phyloP scores from a whole-genome alignment of 2,888 invertebrate species.

The Dynastes maya region DNA sequence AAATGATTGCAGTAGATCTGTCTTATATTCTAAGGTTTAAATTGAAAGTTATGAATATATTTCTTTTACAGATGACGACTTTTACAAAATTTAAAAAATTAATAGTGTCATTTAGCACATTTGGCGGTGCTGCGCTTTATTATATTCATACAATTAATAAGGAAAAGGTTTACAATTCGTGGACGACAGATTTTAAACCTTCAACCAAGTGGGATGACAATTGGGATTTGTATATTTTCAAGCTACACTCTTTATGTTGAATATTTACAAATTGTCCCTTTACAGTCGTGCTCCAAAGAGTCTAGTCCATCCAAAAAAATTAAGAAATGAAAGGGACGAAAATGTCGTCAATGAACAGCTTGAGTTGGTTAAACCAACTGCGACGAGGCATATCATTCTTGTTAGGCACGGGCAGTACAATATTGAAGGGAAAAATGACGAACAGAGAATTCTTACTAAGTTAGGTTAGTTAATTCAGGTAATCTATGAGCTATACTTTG shows the following conservation, averaged over 20 bases:
- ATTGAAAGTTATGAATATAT: constrained; percentile 18
- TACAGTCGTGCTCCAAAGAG: constrained; percentile 82
- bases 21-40: neutral
- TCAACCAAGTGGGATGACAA: constrained; percentile 87
- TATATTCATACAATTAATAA: constrained; percentile 58
- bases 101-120: constrained; percentile 76
- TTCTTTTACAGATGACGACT: constrained; percentile 70
- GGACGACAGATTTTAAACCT: constrained; percentile 80
- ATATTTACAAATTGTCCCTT: constrained; percentile 50
- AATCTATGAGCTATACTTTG: neutral
- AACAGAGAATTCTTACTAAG: constrained; percentile 83
- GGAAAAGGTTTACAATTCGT: constrained; percentile 75
- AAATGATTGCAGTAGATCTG: neutral
- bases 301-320: constrained; percentile 76
- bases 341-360: constrained; percentile 80
- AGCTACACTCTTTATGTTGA: neutral
- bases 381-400: constrained; percentile 88
- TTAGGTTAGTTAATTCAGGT: constrained; percentile 75
- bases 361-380: constrained; percentile 76
- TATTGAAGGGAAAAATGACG: constrained; percentile 80
- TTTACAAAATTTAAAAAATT: constrained; percentile 75
- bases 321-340: constrained; percentile 73
- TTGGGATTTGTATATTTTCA: constrained; percentile 85
- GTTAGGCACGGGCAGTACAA: constrained; percentile 97
- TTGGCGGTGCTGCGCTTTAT: constrained; percentile 77